Base-by-base conservation (phyloP, 1,140 invertebrate genomes). In the Atta cephalotes region DNA sequence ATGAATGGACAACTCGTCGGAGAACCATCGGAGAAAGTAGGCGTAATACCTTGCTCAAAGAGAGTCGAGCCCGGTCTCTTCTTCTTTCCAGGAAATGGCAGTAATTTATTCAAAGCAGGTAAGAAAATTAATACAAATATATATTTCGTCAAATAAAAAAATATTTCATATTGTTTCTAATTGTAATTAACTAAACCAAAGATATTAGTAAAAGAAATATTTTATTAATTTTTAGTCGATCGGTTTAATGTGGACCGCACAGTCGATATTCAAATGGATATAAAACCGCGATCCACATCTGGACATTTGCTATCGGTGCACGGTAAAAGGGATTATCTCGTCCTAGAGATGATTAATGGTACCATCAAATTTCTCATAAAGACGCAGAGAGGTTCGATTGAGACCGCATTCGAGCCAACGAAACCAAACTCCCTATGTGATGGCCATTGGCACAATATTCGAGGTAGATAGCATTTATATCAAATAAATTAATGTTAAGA, bases 381-480 rank as follows among this genome's bases (percentile, higher is more conserved):
- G 84, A 98, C 98, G 93, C 98, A 98, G 21, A 97, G 96, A 78
- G 98, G 98, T 7, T 96, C 97, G 0, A 97, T 98, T 87, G 96
- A 96, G 2, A 97, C 98, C 1, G 96, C 95, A 0, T 98, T 97
- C 93, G 96, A 96, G 28, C 96, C 98, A 5, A 95, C 96, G 25
- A 95, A 96, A n/a, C 96, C 97, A 49, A 96, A 97, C 93, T 96
- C 96, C 45, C 96, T 98, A 39, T 99, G 99, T 93, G 98, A 99
- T 95, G 99, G 99, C 51, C 96, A 98, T 45, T 99, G 99, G 98
- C 99, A 99, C 93, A 97, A 95, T 18, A 97, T 99, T 91, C 96
- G 97, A 96, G 97, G 98, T 98, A 94, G 95, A 93, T 88, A 88
- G 39, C 62, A 56, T 49, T 10, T 10, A 60, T 58, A 45, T 93